Evolutionary conservation across 2,888 invertebrate species (phyloP).

Genomic region (Callinectes sapidus): DNA sequence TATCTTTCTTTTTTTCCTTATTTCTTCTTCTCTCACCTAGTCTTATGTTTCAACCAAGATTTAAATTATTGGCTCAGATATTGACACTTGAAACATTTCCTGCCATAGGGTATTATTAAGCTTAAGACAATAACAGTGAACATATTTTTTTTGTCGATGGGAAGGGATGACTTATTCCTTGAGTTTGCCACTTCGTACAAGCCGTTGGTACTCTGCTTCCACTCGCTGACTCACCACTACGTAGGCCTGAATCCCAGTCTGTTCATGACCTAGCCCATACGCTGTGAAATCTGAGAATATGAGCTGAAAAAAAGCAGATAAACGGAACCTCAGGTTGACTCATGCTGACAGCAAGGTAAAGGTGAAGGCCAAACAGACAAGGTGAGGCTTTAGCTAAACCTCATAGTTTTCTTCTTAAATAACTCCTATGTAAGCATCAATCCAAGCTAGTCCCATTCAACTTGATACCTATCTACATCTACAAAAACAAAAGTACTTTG

Average conservation of each 20-base stretch:
- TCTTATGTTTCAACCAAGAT: neutral
- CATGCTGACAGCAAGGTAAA: conserved; percentile 42
- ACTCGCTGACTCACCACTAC: conserved; percentile 72
- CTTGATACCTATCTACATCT: conserved; percentile 1
- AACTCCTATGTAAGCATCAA: conserved; percentile 29
- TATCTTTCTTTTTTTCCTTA: neutral
- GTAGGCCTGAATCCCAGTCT: conserved; percentile 71
- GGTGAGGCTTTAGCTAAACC: conserved; percentile 42
- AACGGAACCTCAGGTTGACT: conserved; percentile 64
- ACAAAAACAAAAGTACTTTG: conserved; percentile 36
- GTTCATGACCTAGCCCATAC: conserved; percentile 71
- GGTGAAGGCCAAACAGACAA: conserved; percentile 53
- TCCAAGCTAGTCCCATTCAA: conserved; percentile 28
- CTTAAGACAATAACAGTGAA: conserved; percentile 62
- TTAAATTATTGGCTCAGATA: neutral
- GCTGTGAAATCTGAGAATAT: conserved; percentile 72
- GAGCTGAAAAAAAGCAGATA: conserved; percentile 72
- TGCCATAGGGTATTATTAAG: conserved; percentile 36
- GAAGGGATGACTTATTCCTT: conserved; percentile 69
- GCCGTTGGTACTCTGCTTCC: conserved; percentile 71
- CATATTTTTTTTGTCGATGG: conserved; percentile 55
- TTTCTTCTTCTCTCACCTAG: neutral
- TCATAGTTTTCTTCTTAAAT: conserved; percentile 31
- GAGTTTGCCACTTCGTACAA: conserved; percentile 70
- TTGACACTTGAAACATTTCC: conserved; percentile 48